Conservation (phyloP, 2,797 vertebrate genomes). For the Tarsius wallacei region DNA sequence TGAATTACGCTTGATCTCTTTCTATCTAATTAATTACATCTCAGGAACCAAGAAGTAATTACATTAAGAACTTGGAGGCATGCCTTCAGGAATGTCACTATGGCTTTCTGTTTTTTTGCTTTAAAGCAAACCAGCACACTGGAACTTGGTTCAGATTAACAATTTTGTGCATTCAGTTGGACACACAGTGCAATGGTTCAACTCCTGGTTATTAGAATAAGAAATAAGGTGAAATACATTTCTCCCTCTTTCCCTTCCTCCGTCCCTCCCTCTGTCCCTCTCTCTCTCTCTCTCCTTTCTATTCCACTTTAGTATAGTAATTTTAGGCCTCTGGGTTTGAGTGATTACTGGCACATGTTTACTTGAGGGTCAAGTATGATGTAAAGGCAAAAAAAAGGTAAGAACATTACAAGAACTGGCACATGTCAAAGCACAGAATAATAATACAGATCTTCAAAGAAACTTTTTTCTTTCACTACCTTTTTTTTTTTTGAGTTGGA, state of each 20-base stretch:
- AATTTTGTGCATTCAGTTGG: constrained; percentile 21
- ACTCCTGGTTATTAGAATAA: background rate
- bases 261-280: no score
- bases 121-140: constrained; percentile 66
- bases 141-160: constrained; percentile 60
- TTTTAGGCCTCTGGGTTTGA: background rate
- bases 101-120: constrained; percentile 75
- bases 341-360: background rate
- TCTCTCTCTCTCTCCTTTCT: background rate
- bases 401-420: background rate
- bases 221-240: background rate
- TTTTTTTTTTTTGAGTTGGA: background rate
- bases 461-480: background rate
- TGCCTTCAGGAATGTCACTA: constrained; percentile 74
- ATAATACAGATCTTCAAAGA: background rate
- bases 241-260: no score
- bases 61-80: constrained; percentile 77
- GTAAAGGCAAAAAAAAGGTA: background rate
- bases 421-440: constrained; percentile 46
- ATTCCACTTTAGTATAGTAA: background rate
- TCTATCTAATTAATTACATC: constrained; percentile 80
- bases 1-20: constrained; percentile 75
- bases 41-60: constrained; percentile 81
- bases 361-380: constrained; percentile 19
- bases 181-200: background rate